phyloP scores from a whole-genome alignment of 2,797 vertebrate genomes.

The Platyrinchus mystaceus region DNA sequence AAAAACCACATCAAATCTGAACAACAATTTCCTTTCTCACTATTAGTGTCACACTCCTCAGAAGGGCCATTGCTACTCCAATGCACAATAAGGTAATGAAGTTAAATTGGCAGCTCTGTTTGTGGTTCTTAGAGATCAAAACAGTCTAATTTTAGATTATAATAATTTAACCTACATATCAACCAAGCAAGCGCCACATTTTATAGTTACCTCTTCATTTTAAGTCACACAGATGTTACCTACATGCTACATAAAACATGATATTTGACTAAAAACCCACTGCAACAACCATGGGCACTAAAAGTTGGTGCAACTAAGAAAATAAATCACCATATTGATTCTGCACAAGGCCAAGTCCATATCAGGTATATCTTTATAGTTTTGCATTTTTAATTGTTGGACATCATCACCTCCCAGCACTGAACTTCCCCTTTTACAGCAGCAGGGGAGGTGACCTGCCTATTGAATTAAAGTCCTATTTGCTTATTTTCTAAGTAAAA shows the following conservation, averaged over 20 bases:
- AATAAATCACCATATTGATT: neutral
- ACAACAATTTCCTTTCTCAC: conserved; percentile 46
- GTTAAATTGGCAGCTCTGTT: conserved; percentile 43
- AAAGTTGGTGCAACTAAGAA: neutral
- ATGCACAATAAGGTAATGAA: conserved; percentile 45
- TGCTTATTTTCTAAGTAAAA: conserved; percentile 23
- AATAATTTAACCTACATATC: neutral
- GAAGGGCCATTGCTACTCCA: conserved; percentile 12
- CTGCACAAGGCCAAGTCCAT: too few relatives aligned
- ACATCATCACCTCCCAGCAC: neutral
- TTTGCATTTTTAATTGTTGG: neutral
- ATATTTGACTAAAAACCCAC: neutral
- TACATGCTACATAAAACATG: neutral
- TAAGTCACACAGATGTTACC: neutral
- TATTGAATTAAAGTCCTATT: neutral
- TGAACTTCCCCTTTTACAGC: neutral
- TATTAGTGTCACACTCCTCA: neutral
- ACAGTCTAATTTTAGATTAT: neutral
- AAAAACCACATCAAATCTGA: conserved; percentile 32
- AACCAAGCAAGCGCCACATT: neutral
- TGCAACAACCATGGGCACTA: neutral
- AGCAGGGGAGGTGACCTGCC: neutral
- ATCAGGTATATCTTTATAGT: neutral
- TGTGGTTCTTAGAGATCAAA: conserved; percentile 25
- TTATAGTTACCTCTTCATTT: neutral